Evolutionary conservation across 2,113 vertebrate species (phyloP).

Genomic region (Calyptomena viridis): DNA sequence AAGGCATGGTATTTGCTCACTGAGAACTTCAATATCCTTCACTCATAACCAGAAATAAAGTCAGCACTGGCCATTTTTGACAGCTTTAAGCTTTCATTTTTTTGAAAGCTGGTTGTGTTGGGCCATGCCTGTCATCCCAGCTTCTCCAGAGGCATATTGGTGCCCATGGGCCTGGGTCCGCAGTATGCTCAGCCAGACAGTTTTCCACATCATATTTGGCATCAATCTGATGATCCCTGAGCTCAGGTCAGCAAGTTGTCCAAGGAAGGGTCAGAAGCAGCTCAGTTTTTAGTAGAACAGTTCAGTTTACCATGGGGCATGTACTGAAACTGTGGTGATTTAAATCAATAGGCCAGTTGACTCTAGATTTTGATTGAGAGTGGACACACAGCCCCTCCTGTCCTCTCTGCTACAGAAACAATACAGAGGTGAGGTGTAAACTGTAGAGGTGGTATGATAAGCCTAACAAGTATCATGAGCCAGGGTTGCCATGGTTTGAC

Average conservation of each 20-base stretch:
- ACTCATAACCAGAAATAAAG: background rate
- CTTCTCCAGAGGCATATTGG: background rate
- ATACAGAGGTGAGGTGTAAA: background rate
- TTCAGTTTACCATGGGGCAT: background rate
- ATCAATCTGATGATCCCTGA: background rate
- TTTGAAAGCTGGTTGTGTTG: background rate
- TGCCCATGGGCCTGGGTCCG: background rate
- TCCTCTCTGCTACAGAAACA: background rate
- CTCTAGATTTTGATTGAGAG: background rate
- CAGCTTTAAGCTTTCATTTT: background rate
- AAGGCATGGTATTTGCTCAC: background rate
- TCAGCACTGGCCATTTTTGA: background rate
- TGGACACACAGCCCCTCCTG: background rate
- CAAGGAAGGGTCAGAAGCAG: background rate
- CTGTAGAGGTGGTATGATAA: background rate
- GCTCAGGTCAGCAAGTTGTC: background rate
- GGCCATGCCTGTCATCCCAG: background rate
- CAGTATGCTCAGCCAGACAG: background rate
- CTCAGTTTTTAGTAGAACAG: background rate
- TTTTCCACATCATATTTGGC: background rate
- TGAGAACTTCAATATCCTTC: background rate
- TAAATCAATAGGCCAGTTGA: background rate
- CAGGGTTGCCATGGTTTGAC: background rate
- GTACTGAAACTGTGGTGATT: background rate
- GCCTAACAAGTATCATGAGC: background rate